Evolutionary conservation across 2,888 invertebrate genomes (phyloP).

Genomic region (Drosophila ustulata): DNA sequence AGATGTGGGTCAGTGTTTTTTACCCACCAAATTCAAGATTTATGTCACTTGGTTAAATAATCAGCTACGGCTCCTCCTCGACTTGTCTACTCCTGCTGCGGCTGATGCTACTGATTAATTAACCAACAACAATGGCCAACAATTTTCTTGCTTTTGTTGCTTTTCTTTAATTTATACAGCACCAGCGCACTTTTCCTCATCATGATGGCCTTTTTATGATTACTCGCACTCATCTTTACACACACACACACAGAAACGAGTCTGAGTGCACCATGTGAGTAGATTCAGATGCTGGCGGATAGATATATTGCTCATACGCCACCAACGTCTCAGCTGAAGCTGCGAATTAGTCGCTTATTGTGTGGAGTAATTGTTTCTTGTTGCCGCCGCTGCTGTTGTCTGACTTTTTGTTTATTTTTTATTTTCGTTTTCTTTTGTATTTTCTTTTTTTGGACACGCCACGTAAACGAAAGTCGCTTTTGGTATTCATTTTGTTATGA

Average conservation of each 20-base stretch:
- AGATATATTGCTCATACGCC: conserved; percentile 48
- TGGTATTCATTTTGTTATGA: conserved; percentile 69
- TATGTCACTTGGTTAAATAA: conserved; percentile 79
- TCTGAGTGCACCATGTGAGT: conserved; percentile 4
- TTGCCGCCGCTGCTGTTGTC: conserved; percentile 52
- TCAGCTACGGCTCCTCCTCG: conserved; percentile 26
- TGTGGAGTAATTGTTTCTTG: conserved; percentile 75
- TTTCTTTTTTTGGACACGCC: conserved; percentile 32
- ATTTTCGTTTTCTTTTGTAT: conserved; percentile 17
- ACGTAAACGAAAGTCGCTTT: conserved; percentile 73
- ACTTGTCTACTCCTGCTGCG: conserved; percentile 12
- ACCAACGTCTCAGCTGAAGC: conserved; percentile 54
- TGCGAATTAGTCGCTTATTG: conserved; percentile 77
- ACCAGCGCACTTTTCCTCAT: conserved; percentile 66
- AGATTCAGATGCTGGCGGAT: conserved; percentile 6
- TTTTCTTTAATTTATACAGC: conserved; percentile 60
- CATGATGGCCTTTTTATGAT: conserved; percentile 74
- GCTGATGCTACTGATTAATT: conserved; percentile 59
- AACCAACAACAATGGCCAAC: conserved; percentile 61
- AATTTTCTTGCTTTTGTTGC: conserved; percentile 54
- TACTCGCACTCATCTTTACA: conserved; percentile 54
- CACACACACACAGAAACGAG: conserved; percentile 6
- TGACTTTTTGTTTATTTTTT: conserved; percentile 28
- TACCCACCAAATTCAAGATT: conserved; percentile 46
- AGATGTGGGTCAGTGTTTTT: conserved; percentile 63